Base-by-base conservation (phyloP, 2,888 invertebrate genomes). In the Graphium colonna region DNA sequence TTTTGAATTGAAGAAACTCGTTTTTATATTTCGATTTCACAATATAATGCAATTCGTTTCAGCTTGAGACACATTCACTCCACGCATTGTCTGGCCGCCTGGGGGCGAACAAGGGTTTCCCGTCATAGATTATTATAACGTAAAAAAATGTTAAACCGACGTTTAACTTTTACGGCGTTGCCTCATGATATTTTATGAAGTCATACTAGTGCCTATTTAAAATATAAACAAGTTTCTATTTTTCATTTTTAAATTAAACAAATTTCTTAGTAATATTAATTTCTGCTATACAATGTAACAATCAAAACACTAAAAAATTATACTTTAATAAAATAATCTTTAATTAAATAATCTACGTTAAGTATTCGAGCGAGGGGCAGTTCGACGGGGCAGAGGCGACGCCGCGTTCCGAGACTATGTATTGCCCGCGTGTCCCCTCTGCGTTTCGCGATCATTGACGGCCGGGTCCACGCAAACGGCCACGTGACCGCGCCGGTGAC, bases 401-500 rank as follows among this genome's bases (percentile, higher is more conserved):
- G n/a, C n/a, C n/a, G n/a, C n/a, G n/a, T n/a, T n/a, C n/a, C n/a
- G n/a, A n/a, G n/a, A n/a, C n/a, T n/a, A 45, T n/a, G 47, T n/a
- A n/a, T n/a, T n/a, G n/a, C n/a, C n/a, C n/a, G n/a, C n/a, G n/a
- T 44, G 44, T 28, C 44, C 21, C 44, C 16, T 33, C 10, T 33
- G 33, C 43, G 16, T 17, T 38, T 15, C 26, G 44, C 13, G 49
- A 50, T 54, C 45, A 46, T 45, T 45, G 54, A 15, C 49, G 44
- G 39, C 49, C 44, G 50, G 45, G 50, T 36, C 45, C 54, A 52
- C 57, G 54, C 57, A 45, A 46, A 43, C 10, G 21, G 41, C 57
- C 51, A 54, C 54, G 57, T 57, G 57, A 57, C 48, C 26, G 16
- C 26, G 13, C 3, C 21, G 33, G 39, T 42, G 45, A 54, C 54